Evolutionary conservation across 92 coral and sea anemone species (phyloP).

Genomic region (Actinostola sp.): DNA sequence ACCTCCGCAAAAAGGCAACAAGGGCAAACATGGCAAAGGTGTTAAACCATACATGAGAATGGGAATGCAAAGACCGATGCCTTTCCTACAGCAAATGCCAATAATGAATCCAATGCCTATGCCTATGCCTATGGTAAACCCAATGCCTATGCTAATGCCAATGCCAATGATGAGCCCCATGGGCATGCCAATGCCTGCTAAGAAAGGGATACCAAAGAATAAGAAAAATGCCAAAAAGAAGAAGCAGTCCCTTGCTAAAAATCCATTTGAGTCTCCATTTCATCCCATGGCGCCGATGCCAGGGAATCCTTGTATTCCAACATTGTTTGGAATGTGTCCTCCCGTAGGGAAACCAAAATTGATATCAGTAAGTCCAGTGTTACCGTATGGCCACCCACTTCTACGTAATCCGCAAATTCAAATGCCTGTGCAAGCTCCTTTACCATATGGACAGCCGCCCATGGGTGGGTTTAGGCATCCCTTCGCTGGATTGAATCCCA

Average conservation of each 20-base stretch:
- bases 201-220: not conserved
- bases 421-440: slow-evolving; percentile 8
- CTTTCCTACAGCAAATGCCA: slow-evolving; percentile 25
- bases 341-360: slow-evolving; percentile 24
- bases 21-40: not conserved
- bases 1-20: slow-evolving; percentile 6
- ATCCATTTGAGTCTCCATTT: not conserved
- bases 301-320: slow-evolving; percentile 33
- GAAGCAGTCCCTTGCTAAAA: not conserved
- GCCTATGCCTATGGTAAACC: slow-evolving; percentile 27
- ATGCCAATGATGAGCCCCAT: slow-evolving; percentile 19
- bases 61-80: slow-evolving; percentile 10
- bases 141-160: slow-evolving; percentile 36
- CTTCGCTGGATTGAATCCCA: slow-evolving; percentile 24
- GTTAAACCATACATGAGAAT: not conserved
- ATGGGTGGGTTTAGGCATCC: slow-evolving; percentile 26
- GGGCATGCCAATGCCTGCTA: slow-evolving; percentile 19
- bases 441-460: not conserved
- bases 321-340: slow-evolving; percentile 10
- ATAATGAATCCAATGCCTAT: slow-evolving; percentile 9
- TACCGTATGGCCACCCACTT: slow-evolving; percentile 12
- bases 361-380: slow-evolving; percentile 10
- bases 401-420: slow-evolving; percentile 14
- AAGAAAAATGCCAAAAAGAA: not conserved
- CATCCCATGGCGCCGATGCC: slow-evolving; percentile 10